Evolutionary conservation across 2,888 invertebrate genomes (phyloP).

Genomic region (Exocentrus adspersus): DNA sequence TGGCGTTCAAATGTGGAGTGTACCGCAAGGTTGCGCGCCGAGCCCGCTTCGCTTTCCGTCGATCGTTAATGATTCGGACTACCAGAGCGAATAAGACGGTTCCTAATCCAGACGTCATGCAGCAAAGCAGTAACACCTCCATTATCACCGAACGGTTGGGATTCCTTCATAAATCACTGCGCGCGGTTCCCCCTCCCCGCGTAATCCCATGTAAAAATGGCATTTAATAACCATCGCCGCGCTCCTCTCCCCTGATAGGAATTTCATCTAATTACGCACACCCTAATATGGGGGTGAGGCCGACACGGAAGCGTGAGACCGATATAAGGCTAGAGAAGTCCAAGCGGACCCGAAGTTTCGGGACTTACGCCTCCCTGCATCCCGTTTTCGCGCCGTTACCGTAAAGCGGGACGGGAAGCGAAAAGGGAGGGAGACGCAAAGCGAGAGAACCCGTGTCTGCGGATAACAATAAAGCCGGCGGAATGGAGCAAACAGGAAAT

Average conservation of each 20-base stretch:
- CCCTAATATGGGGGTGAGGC: slow-evolving; percentile 33
- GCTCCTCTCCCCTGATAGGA: slow-evolving; percentile 54
- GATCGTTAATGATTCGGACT: too few relatives aligned
- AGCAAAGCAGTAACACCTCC: slow-evolving; percentile 7
- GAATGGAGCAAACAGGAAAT: slow-evolving; percentile 10
- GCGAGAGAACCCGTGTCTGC: background rate
- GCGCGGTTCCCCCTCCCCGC: slow-evolving; percentile 30
- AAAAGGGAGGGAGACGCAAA: background rate
- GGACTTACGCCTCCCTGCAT: slow-evolving; percentile 24
- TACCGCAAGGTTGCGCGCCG: too few relatives aligned
- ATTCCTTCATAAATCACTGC: slow-evolving; percentile 32
- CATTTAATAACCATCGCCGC: slow-evolving; percentile 53
- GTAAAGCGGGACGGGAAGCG: background rate
- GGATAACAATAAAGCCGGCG: slow-evolving; percentile 1
- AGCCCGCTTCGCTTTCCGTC: too few relatives aligned
- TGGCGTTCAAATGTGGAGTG: too few relatives aligned
- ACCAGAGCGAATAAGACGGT: too few relatives aligned
- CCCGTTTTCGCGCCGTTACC: background rate
- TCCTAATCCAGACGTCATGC: too few relatives aligned
- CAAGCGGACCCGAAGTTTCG: too few relatives aligned
- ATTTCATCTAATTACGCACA: slow-evolving; percentile 59
- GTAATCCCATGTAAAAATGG: slow-evolving; percentile 47
- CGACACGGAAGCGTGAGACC: slow-evolving; percentile 22
- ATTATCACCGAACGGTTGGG: background rate
- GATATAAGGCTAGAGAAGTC: background rate